These are phyloP conservation scores for Sepioteuthis lessoniana DNA, from an alignment of 2,888 invertebrate species.

Conservation along the genomic window DNA sequence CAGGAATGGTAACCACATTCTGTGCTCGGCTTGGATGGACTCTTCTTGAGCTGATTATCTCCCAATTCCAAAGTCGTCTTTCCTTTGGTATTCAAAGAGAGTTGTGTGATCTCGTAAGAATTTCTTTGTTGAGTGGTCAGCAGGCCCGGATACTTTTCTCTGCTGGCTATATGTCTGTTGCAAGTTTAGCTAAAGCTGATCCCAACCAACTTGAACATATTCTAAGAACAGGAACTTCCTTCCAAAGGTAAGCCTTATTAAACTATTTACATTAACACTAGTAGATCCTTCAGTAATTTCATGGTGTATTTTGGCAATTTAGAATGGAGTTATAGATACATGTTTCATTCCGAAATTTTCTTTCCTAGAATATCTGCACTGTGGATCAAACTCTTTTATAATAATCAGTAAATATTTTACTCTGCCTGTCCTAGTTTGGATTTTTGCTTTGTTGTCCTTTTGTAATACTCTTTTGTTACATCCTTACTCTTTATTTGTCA, in stretches of 20 bases:
- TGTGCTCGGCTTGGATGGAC: slow-evolving; percentile 94
- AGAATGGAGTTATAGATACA: no score
- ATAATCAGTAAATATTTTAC: no score
- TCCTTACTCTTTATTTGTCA: no score
- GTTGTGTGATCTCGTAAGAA: slow-evolving; percentile 87
- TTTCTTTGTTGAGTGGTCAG: slow-evolving; percentile 87
- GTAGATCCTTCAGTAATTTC: no score
- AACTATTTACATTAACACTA: background rate
- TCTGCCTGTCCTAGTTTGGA: no score
- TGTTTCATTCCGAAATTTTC: no score
- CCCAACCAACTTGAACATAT: slow-evolving; percentile 83
- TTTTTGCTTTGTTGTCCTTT: no score
- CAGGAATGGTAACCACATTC: slow-evolving; percentile 97
- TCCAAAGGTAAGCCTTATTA: slow-evolving; percentile 81
- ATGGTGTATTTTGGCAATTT: no score
- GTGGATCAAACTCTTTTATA: no score
- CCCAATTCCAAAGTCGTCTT: slow-evolving; percentile 93
- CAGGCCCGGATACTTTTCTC: slow-evolving; percentile 89
- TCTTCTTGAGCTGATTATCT: slow-evolving; percentile 89
- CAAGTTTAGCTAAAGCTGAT: slow-evolving; percentile 86
- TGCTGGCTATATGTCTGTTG: slow-evolving; percentile 85
- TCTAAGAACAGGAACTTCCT: slow-evolving; percentile 86
- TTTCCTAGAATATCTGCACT: no score
- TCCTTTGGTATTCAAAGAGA: slow-evolving; percentile 95
- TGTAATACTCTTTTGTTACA: no score